These are phyloP conservation scores for Drosophila emarginata DNA, from an alignment of 2,888 invertebrate genomes.

Conservation along the genomic window DNA sequence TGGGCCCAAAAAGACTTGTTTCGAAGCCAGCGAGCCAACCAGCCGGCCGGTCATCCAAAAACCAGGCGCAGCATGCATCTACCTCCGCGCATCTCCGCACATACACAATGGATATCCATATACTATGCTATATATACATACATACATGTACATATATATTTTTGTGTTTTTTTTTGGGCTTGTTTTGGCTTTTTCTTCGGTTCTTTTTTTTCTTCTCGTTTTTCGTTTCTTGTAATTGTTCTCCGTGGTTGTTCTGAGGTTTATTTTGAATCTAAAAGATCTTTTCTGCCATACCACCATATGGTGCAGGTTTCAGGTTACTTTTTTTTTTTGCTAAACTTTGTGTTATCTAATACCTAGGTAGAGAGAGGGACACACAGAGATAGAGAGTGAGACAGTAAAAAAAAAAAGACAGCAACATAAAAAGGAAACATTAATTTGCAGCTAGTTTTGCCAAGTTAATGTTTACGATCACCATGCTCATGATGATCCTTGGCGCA, in stretches of 20 bases:
- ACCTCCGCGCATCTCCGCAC: slow-evolving; percentile 21
- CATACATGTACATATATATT: slow-evolving; percentile 15
- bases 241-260: slow-evolving; percentile 44
- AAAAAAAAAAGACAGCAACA: slow-evolving; percentile 27
- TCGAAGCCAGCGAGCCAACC: slow-evolving; percentile 38
- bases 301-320: slow-evolving; percentile 36
- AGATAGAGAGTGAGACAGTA: not conserved
- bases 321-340: slow-evolving; percentile 15
- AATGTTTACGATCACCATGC: slow-evolving; percentile 23
- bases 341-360: slow-evolving; percentile 35
- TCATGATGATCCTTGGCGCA: slow-evolving; percentile 18
- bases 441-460: slow-evolving; percentile 32
- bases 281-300: slow-evolving; percentile 21
- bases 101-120: slow-evolving; percentile 28
- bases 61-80: slow-evolving; percentile 46
- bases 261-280: slow-evolving; percentile 26
- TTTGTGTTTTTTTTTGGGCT: slow-evolving; percentile 29
- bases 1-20: slow-evolving; percentile 52
- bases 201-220: slow-evolving; percentile 43
- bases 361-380: not conserved
- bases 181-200: slow-evolving; percentile 47
- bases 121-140: not conserved
- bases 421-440: slow-evolving; percentile 44
- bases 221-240: slow-evolving; percentile 66
- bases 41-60: slow-evolving; percentile 48